Conservation (phyloP, 2,113 vertebrate species). For the Lepisosteus osseus region DNA sequence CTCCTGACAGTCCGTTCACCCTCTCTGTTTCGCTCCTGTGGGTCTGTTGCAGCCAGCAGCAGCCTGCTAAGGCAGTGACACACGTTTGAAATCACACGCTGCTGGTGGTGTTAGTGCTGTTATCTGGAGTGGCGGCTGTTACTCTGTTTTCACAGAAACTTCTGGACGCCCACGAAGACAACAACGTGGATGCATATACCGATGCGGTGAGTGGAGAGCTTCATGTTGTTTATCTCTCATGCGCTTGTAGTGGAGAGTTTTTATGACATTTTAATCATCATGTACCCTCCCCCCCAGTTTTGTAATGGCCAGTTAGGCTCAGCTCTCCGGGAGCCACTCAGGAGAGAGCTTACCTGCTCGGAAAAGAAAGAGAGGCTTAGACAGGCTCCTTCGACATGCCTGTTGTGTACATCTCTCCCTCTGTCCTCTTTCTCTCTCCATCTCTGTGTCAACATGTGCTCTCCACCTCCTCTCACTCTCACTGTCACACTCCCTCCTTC, state of each 20-base stretch:
- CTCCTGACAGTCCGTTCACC: conserved; percentile 12
- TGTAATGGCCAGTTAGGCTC: too few relatives aligned
- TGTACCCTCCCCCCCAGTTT: not conserved
- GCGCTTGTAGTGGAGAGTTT: not conserved
- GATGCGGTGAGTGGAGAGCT: conserved; percentile 70
- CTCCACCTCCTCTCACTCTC: not conserved
- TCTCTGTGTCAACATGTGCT: not conserved
- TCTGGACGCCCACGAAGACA: conserved; percentile 84
- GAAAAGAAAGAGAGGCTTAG: too few relatives aligned
- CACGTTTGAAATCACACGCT: too few relatives aligned
- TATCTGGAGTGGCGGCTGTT: not conserved
- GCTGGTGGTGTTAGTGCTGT: not conserved
- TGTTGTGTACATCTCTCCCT: not conserved
- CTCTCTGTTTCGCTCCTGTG: not conserved
- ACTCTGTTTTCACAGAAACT: conserved; percentile 70
- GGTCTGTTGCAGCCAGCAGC: not conserved
- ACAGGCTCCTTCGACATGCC: not conserved
- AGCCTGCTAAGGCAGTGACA: too few relatives aligned
- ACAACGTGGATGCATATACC: conserved; percentile 85
- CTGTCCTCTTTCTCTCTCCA: not conserved
- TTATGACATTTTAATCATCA: not conserved
- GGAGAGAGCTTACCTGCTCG: too few relatives aligned
- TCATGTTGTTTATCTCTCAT: not conserved
- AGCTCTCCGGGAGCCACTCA: too few relatives aligned
- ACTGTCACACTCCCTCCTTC: not conserved